Evolutionary conservation across 2,113 vertebrate genomes (phyloP).

Genomic region (Phyllostomus discolor): DNA sequence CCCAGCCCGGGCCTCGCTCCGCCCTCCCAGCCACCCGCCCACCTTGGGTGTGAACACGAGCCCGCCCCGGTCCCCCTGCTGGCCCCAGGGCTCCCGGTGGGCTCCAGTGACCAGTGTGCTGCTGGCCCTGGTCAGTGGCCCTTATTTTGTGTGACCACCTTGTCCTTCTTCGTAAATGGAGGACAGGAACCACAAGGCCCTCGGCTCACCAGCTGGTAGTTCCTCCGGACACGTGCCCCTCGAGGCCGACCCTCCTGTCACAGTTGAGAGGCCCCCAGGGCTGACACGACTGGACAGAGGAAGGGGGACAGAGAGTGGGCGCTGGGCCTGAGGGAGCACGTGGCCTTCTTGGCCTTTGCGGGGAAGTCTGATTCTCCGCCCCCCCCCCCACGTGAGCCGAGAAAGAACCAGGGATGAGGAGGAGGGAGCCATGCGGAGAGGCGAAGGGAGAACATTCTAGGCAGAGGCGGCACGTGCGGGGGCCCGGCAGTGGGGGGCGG

Average conservation of each 20-base stretch:
- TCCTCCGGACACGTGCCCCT: neutral
- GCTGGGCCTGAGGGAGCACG: fast-evolving
- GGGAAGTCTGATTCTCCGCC: neutral
- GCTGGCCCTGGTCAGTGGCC: neutral
- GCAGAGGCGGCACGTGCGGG: neutral
- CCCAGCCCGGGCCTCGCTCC: neutral
- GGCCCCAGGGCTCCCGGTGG: neutral
- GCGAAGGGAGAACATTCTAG: neutral
- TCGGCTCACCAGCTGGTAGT: neutral
- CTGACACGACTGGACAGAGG: neutral
- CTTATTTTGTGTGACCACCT: neutral
- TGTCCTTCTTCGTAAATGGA: neutral
- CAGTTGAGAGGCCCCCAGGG: neutral
- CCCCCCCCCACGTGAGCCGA: neutral
- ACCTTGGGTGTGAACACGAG: neutral
- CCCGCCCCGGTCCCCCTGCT: neutral
- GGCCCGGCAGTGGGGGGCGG: neutral
- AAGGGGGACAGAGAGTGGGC: neutral
- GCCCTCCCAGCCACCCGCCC: neutral
- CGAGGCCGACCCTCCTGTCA: neutral
- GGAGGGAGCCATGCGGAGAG: neutral
- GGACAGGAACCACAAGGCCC: neutral
- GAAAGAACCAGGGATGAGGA: neutral
- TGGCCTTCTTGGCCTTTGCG: neutral
- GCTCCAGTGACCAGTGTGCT: neutral